These are phyloP conservation scores for Heliconius erato DNA, from an alignment of 2,888 invertebrate genomes.

Conservation along the genomic window DNA sequence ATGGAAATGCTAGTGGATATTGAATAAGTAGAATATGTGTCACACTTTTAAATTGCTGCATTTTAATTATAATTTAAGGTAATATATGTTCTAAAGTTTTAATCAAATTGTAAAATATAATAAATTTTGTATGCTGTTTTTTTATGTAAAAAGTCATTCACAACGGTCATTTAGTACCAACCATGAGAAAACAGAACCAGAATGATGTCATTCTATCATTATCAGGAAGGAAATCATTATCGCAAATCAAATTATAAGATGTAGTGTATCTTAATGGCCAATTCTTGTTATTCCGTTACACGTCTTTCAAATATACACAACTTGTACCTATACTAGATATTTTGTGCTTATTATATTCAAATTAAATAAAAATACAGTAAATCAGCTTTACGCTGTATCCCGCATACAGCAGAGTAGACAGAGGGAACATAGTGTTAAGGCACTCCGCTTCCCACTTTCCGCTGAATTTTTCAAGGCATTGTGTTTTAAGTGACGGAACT, in stretches of 20 bases:
- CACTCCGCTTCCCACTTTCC: too few relatives aligned
- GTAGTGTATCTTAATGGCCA: constrained; percentile 6
- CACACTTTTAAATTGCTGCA: too few relatives aligned
- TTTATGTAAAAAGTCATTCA: constrained; percentile 6
- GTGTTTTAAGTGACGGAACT: too few relatives aligned
- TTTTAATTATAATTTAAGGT: background rate
- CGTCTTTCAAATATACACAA: background rate
- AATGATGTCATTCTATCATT: constrained; percentile 24
- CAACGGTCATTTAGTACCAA: background rate
- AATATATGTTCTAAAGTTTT: background rate
- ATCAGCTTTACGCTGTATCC: too few relatives aligned
- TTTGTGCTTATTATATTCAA: background rate
- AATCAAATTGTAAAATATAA: background rate
- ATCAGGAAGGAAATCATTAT: constrained; percentile 28
- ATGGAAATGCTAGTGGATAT: background rate
- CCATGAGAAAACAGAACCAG: background rate
- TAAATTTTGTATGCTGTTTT: background rate
- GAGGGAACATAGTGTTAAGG: too few relatives aligned
- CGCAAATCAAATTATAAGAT: constrained; percentile 14
- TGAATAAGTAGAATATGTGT: too few relatives aligned
- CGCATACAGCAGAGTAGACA: too few relatives aligned
- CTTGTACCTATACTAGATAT: background rate
- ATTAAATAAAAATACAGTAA: too few relatives aligned
- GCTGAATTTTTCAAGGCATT: too few relatives aligned
- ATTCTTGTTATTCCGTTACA: constrained; percentile 15